A percentile compares a stretch with the other conserved stretches of the same genome.
These are phyloP conservation scores for Proterorhinus semilunaris DNA, from an alignment of 2,113 vertebrate species.

Conservation along the genomic window DNA sequence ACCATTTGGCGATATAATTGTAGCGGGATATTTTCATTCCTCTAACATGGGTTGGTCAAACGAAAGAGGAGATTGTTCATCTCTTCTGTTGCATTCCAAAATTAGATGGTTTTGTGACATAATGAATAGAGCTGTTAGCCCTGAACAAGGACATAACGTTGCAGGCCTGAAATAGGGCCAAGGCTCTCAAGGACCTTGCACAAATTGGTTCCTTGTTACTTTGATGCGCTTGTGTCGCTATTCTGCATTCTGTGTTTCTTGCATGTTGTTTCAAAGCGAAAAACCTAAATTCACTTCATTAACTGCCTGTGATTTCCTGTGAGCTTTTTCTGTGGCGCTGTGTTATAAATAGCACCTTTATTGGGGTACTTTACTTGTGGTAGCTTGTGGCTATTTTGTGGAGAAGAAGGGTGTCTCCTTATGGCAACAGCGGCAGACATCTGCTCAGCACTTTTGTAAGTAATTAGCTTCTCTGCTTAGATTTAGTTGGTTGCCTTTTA, in stretches of 20 bases:
- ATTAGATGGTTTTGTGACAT: neutral
- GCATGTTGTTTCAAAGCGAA: neutral
- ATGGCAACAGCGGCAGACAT: conserved; percentile 50
- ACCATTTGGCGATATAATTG: too few species aligned
- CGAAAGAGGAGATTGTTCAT: neutral
- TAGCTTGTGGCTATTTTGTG: conserved; percentile 32
- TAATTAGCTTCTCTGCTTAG: conserved; percentile 63
- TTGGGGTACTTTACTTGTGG: conserved; percentile 25
- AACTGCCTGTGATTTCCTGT: neutral
- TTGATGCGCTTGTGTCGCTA: neutral
- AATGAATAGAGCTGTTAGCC: neutral
- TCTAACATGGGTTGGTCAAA: too few species aligned
- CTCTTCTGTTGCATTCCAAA: neutral
- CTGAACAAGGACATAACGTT: neutral
- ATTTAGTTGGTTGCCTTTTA: conserved; percentile 63
- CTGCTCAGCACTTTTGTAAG: conserved; percentile 63
- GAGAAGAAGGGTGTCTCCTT: conserved; percentile 36
- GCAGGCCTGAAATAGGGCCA: neutral
- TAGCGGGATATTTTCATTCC: too few species aligned
- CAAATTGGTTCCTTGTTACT: neutral
- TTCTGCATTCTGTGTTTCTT: neutral
- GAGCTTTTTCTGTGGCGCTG: neutral
- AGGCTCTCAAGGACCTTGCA: neutral
- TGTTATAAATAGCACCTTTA: conserved; percentile 25
- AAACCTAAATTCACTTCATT: conserved; percentile 10